Evolutionary conservation across 2,888 invertebrate species (phyloP), one percentile per base, ranked within the genome.

Genomic region (Cenopis cana): DNA sequence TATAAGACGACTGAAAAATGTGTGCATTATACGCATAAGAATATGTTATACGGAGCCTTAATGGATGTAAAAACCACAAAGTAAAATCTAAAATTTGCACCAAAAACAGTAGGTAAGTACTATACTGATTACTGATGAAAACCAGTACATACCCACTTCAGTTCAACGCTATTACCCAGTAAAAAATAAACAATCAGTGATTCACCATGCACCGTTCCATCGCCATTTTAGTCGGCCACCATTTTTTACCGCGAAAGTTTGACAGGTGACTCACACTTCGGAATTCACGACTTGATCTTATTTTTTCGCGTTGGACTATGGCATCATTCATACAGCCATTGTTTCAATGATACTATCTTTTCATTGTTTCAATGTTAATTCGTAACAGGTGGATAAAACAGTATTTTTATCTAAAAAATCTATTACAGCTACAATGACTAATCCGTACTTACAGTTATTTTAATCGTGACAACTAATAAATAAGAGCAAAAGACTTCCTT

Each of bases 221-320:
- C 59, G 71, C 71, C 68, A 72, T 72, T 72, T 72, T 49, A 24
- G 61, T 67, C 61, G 62, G 50, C 33, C 74, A 78, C 80, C 80
- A 80, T 85, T 85, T 82, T 74, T 80, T 77, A 76, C 79, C 87
- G 87, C 87, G 88, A 89, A 89, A 88, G 87, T 88, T 89, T 88
- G 86, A 87, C 88, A 88, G 86, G 84, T 89, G 89, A 89, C 69
- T 89, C 89, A 89, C 82, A 66, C 59, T 80, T 79, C 80, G 80
- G 79, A 80, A 81, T 79, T 73, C 68, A 66, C 62, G 24, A 67
- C 69, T 69, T 72, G 73, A 66, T 73, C 74, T 73, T 57, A 54
- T 74, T 74, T 74, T 72, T 72, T 57, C 36, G 24, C 54, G 8
- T 8, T 38, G 18, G 56, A 49, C 67, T 65, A 50, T 62, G 69